Conservation (phyloP, 2,888 invertebrate species). For the Drosophila histrio region DNA sequence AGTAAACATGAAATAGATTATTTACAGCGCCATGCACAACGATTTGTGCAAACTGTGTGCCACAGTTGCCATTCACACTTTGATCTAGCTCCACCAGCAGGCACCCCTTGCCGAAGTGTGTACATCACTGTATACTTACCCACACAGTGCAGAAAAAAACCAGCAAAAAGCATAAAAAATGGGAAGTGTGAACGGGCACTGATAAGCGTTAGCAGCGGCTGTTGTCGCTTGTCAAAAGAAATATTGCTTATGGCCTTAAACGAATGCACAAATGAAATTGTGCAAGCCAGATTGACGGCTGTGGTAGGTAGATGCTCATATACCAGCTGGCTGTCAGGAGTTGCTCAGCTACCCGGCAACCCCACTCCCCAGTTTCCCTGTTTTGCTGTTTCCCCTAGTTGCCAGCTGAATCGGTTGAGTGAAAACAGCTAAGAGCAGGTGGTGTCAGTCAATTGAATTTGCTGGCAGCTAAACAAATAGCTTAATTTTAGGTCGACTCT, state of each 20-base stretch:
- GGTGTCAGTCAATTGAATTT: constrained; percentile 2
- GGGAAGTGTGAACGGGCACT: constrained; percentile 54
- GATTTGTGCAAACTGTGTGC: constrained; percentile 52
- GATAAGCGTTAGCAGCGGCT: constrained; percentile 51
- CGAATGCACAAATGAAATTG: constrained; percentile 67
- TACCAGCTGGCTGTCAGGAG: constrained; percentile 14
- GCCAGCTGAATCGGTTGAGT: constrained; percentile 10
- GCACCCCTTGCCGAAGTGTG: too few species aligned
- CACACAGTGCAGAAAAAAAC: constrained; percentile 1
- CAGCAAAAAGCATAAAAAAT: constrained; percentile 22
- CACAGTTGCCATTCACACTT: constrained; percentile 29
- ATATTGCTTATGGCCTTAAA: constrained; percentile 48
- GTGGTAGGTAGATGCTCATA: constrained; percentile 34
- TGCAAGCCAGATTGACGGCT: constrained; percentile 48
- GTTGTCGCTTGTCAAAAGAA: constrained; percentile 48
- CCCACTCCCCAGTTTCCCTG: neutral
- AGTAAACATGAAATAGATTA: constrained; percentile 71
- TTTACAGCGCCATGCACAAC: constrained; percentile 75
- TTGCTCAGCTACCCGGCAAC: neutral
- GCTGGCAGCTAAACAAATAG: constrained; percentile 11
- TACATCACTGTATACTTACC: neutral
- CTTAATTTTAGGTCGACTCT: constrained; percentile 9
- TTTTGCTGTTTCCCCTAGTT: neutral
- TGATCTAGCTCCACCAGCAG: constrained; percentile 9
- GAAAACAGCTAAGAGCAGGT: constrained; percentile 1